These are phyloP conservation scores for Oophaga sylvatica DNA, from an alignment of 2,797 vertebrate species.

Conservation along the genomic window DNA sequence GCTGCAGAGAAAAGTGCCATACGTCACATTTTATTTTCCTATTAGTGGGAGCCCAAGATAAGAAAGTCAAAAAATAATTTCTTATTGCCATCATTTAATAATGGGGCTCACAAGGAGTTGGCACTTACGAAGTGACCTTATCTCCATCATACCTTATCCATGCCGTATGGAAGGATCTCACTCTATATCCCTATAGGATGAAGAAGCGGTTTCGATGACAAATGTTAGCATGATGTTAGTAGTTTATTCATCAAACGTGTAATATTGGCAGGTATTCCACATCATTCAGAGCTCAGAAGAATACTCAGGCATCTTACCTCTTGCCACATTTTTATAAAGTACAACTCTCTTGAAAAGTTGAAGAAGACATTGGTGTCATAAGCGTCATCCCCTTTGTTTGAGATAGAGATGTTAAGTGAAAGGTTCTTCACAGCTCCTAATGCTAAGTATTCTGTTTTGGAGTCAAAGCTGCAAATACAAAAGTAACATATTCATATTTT, in stretches of 20 bases:
- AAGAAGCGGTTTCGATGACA: background rate
- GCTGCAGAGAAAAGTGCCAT: background rate
- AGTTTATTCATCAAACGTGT: no score
- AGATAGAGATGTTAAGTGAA: constrained; percentile 90
- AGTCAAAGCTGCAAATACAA: constrained; percentile 71
- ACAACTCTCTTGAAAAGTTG: constrained; percentile 93
- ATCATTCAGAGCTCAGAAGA: background rate
- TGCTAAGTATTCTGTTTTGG: constrained; percentile 82
- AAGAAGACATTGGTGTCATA: constrained; percentile 97
- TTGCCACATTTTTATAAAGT: constrained; percentile 99
- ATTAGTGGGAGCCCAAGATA: background rate
- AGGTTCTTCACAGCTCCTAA: constrained; percentile 93
- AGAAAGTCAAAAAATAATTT: background rate
- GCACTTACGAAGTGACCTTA: background rate
- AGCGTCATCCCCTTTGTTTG: constrained; percentile 92
- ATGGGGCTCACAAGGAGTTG: background rate
- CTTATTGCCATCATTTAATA: background rate
- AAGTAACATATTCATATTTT: background rate
- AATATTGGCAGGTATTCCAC: background rate
- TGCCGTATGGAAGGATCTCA: background rate
- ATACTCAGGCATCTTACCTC: constrained; percentile 78
- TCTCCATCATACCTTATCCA: background rate
- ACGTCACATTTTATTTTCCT: background rate
- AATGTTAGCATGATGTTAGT: background rate
- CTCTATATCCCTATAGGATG: background rate